A percentile compares a stretch with the other conserved stretches of the same genome.
Evolutionary conservation across 2,888 invertebrate genomes (phyloP).

Genomic region (Pocota personata): DNA sequence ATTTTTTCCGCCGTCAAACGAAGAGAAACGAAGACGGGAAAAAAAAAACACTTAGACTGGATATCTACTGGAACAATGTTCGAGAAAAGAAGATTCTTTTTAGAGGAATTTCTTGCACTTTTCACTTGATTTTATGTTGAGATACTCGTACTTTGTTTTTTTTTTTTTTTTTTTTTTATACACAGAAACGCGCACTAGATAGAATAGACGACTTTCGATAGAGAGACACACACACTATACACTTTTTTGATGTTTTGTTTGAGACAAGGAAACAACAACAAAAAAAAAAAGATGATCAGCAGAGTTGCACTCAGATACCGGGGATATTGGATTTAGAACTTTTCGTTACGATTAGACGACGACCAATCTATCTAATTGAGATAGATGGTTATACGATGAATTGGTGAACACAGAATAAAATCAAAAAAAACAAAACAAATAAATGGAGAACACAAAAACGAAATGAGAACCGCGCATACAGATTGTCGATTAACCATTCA

Average conservation of each 20-base stretch:
- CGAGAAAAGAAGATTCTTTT: constrained; percentile 31
- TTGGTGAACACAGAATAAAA: constrained; percentile 63
- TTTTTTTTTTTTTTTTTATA: neutral
- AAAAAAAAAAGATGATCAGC: constrained; percentile 7
- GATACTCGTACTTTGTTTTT: constrained; percentile 24
- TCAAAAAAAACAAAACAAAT: constrained; percentile 72
- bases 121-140: constrained; percentile 16
- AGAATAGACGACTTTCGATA: constrained; percentile 40
- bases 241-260: constrained; percentile 59
- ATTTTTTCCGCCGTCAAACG: constrained; percentile 43
- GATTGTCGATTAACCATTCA: constrained; percentile 80
- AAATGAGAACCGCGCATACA: constrained; percentile 71
- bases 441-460: constrained; percentile 72
- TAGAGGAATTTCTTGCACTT: constrained; percentile 58
- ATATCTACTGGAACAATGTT: constrained; percentile 52
- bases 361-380: constrained; percentile 53
- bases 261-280: constrained; percentile 51
- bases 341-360: constrained; percentile 23
- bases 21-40: constrained; percentile 3
- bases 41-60: constrained; percentile 34
- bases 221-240: constrained; percentile 9
- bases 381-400: constrained; percentile 20
- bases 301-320: constrained; percentile 55
- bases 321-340: constrained; percentile 1
- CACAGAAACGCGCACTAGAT: constrained; percentile 34